Base-by-base conservation (phyloP, 2,888 invertebrate species). In the Drosophila longiperda region DNA sequence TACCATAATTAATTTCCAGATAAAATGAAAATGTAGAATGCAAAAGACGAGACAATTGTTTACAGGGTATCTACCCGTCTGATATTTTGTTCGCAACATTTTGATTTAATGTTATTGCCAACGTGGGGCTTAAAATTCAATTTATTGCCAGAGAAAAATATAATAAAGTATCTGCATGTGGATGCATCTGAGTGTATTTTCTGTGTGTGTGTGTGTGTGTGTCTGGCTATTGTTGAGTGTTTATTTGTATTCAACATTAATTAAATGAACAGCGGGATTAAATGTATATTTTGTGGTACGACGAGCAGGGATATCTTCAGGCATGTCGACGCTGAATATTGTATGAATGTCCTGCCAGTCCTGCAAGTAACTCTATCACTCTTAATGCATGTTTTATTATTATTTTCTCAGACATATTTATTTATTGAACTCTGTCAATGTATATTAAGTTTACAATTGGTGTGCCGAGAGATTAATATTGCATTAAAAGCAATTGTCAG, bases 251-350 rank as follows among this genome's bases (percentile, higher is more conserved):
- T 85, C 57, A 58, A 70, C 72, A 82, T 88, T 88, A 90, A 85
- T 90, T 77, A 85, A 90, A 85, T 82, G 90, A 80, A 77, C 86
- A 90, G 63, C 71, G 62, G 74, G 65, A 73, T 82, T 79, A 87
- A 87, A 82, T 74, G 85, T 66, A 73, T 72, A 75, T 85, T 75
- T 82, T 65, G 17, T 61, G 65, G 49, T 23, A 17, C 15, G 38
- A 26, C 2, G 33, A 40, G 20, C 70, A 23, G 33, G 29, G 17
- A 62, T 42, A 65, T 63, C 40, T 59, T 64, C 61, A 48, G 57
- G 62, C 57, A 12, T 53, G 55, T 75, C 62, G 57, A 38, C 52
- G 45, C 40, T 45, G 65, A 40, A 59, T 38, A 68, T 26, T 26
- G 33, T n/a, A 2, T 7, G 34, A 26, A 49, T 38, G 29, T 17